Evolutionary conservation across 2,888 invertebrate species (phyloP).

Genomic region (Parochlus steinenii): DNA sequence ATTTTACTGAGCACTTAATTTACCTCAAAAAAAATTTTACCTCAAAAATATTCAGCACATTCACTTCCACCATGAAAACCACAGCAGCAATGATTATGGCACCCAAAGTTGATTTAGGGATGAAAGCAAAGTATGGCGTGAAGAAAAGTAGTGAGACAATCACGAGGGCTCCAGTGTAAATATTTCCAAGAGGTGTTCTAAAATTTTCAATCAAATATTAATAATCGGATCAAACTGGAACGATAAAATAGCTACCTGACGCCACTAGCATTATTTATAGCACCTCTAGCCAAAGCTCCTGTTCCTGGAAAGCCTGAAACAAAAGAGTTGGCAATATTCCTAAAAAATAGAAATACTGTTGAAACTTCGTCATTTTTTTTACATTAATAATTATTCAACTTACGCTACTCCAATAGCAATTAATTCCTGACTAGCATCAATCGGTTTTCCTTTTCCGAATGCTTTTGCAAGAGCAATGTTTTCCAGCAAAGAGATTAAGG

Average conservation of each 20-base stretch:
- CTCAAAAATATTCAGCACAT: too few species aligned
- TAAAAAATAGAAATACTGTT: too few species aligned
- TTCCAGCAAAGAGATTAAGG: constrained; percentile 73
- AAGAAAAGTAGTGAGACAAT: constrained; percentile 69
- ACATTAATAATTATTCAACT: constrained; percentile 78
- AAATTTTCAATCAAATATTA: too few species aligned
- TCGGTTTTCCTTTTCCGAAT: constrained; percentile 61
- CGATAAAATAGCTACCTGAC: too few species aligned
- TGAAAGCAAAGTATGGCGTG: constrained; percentile 75
- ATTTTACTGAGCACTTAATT: too few species aligned
- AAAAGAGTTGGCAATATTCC: constrained; percentile 75
- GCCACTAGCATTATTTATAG: constrained; percentile 79
- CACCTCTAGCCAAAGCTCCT: constrained; percentile 72
- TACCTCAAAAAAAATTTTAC: too few species aligned
- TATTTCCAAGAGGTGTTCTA: constrained; percentile 69
- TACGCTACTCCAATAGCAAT: constrained; percentile 66
- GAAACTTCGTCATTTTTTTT: too few species aligned
- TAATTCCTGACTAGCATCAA: constrained; percentile 84
- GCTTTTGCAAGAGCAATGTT: constrained; percentile 85
- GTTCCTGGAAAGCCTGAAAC: constrained; percentile 70
- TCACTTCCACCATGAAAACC: constrained; percentile 78
- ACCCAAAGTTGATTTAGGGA: constrained; percentile 70
- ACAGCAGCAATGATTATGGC: constrained; percentile 87
- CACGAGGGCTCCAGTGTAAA: constrained; percentile 65
- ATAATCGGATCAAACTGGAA: too few species aligned